phyloP scores from a whole-genome alignment of 2,113 vertebrate species.

The Saguinus imperator region DNA sequence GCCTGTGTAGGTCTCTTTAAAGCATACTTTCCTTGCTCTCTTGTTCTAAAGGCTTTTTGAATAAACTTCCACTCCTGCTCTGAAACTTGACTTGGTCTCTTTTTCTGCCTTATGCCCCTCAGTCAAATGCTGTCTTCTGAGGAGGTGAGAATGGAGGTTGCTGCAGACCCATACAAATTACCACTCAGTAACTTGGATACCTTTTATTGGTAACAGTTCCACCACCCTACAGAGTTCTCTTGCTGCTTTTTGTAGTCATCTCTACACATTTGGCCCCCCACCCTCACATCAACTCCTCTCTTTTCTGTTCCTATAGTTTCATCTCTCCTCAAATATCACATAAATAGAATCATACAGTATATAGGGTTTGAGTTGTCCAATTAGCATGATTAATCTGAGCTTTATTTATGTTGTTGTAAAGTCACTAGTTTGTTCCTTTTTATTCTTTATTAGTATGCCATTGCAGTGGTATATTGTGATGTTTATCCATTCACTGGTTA shows the following conservation, averaged over 20 bases:
- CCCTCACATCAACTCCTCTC: rapidly evolving
- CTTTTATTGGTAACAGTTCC: too few species aligned
- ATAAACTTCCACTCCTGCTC: too few species aligned
- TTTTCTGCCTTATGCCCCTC: too few species aligned
- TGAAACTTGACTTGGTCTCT: too few species aligned
- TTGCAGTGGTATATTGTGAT: neutral
- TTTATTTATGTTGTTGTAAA: neutral
- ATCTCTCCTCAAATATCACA: neutral
- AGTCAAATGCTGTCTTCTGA: too few species aligned
- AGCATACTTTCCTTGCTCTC: too few species aligned
- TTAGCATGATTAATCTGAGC: neutral
- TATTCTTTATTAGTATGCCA: neutral
- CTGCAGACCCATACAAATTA: too few species aligned
- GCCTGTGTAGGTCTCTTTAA: too few species aligned
- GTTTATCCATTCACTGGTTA: neutral
- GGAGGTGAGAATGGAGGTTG: too few species aligned
- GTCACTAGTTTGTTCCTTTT: neutral
- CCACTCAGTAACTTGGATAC: too few species aligned
- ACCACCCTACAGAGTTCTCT: neutral
- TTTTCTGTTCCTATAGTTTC: neutral
- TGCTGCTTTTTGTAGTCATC: neutral
- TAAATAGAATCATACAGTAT: neutral
- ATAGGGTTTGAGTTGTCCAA: neutral
- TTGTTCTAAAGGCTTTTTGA: too few species aligned
- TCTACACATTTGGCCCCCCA: rapidly evolving